Conservation (phyloP, 2,797 vertebrate species). For the Coluber constrictor region DNA sequence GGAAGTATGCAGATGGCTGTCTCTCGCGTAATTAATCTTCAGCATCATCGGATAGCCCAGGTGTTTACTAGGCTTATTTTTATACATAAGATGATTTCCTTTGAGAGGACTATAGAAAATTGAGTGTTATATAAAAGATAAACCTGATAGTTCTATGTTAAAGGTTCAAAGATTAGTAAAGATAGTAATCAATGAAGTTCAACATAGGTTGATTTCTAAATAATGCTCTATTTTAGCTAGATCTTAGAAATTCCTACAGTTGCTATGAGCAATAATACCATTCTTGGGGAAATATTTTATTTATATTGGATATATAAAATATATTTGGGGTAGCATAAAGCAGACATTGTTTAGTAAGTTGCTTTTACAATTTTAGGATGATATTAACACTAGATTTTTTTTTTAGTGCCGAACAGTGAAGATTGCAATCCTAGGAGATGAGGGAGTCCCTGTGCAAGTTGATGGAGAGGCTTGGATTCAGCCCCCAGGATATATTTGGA, state of each 20-base stretch:
- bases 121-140: neutral
- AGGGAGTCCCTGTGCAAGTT: slow-evolving; percentile 95
- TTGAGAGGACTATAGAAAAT: neutral
- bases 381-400: slow-evolving; percentile 4
- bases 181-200: neutral
- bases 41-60: slow-evolving; percentile 97
- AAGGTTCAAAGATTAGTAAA: neutral
- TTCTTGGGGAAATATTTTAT: fast-evolving
- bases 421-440: slow-evolving; percentile 93
- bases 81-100: neutral
- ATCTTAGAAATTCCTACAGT: neutral
- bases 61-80: slow-evolving; percentile 60
- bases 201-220: neutral
- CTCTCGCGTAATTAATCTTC: slow-evolving; percentile 91
- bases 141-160: neutral
- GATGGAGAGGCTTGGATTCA: slow-evolving; percentile 97
- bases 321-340: neutral
- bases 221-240: neutral
- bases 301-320: neutral
- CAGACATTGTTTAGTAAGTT: neutral
- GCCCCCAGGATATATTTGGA: slow-evolving; percentile 91
- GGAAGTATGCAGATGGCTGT: slow-evolving; percentile 99
- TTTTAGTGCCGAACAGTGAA: slow-evolving; percentile 90
- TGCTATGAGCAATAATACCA: neutral
- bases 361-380: slow-evolving; percentile 2